Base-by-base conservation (phyloP, 2,888 invertebrate species). In the Philonicus albiceps region DNA sequence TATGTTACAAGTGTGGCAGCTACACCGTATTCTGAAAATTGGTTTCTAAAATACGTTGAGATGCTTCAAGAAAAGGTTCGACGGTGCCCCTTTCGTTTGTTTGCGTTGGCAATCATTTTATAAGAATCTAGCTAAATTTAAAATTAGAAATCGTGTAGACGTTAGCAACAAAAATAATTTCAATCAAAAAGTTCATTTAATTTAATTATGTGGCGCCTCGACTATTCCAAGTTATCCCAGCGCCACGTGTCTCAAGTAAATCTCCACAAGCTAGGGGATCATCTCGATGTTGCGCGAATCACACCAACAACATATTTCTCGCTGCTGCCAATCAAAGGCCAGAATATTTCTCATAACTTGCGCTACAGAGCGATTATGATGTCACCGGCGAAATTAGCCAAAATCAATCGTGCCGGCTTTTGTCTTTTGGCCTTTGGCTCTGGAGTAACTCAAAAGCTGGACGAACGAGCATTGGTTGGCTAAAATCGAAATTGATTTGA, bases 351-450 rank as follows among this genome's bases (percentile, higher is more conserved):
- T 34, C 64, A 81, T 81, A 64, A 55, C 13, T 81, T 37, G 22
- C 8, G 30, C 27, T 34, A 22, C 19, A 34, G 81, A 64, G 8
- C 34, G 53, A 64, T 64, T 81, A 81, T 81, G 81, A 81, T 55
- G 81, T 81, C 81, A 81, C 64, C 81, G 55, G 55, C 11, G 55
- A 22, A 81, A 81, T 81, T 81, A 81, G 34, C 55, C 55, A 37
- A 81, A 31, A 40, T 74, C 34, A 74, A 64, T 64, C 64, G 64
- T 13, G 19, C 19, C 19, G 19, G 64, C 11, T 27, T 64, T 64
- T 11, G 27, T 22, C 11, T 64, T n/a, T 7, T 64, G 64, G 64
- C 64, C 64, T 64, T 11, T 64, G 64, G 64, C 64, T 64, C 64
- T 27, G 64, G 27, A 64, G 16, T 49, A 64, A 64, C 27, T 64